Base-by-base conservation (phyloP, 2,888 invertebrate genomes). In the Xestia sexstrigata region DNA sequence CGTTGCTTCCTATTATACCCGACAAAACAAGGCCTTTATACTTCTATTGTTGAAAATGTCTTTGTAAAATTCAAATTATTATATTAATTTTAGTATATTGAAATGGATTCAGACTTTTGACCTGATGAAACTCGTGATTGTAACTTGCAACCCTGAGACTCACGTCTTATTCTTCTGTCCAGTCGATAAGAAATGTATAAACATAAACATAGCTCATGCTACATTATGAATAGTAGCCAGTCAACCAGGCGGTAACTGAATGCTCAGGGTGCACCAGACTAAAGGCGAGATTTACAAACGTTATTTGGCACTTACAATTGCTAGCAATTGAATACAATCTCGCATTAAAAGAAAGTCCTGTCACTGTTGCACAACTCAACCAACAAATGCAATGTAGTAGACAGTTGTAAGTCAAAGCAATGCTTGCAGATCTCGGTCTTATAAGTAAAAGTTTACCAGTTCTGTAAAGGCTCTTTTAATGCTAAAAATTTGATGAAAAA, bases 1-100 rank as follows among this genome's bases (percentile, higher is more conserved):
- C 63, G 17, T 55, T 77, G 15, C 20, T 76, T 42, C 62, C 52
- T 76, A 45, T 45, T 62, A 75, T 30, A 5, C 39, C 11, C 42
- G 13, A 42, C 62, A 42, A 67, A 58, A 60, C 11, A 60, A 58
- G 2, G 26, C 17, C 13, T 58, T 58, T 42, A 49, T 47, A 30
- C 3, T 66, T 47, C 15, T 66, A n/a, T 60, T 68, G 30, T 66
- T 39, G 9, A 30, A 75, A 75, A 42, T 35, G 7, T 62, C 11
- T 47, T 39, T 62, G 26, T 42, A 26, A 62, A 23, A 74, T n/a
- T n/a, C n/a, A n/a, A n/a, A n/a, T n/a, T n/a, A n/a, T n/a, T n/a
- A n/a, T n/a, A n/a, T n/a, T n/a, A n/a, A n/a, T n/a, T n/a, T n/a
- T n/a, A n/a, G n/a, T n/a, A n/a, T n/a, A n/a, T 26, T 2, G 30